Percentiles rank a stretch among this genome's conserved stretches.
phyloP scores from a whole-genome alignment of 2,888 invertebrate genomes.

The Vanessa cardui region DNA sequence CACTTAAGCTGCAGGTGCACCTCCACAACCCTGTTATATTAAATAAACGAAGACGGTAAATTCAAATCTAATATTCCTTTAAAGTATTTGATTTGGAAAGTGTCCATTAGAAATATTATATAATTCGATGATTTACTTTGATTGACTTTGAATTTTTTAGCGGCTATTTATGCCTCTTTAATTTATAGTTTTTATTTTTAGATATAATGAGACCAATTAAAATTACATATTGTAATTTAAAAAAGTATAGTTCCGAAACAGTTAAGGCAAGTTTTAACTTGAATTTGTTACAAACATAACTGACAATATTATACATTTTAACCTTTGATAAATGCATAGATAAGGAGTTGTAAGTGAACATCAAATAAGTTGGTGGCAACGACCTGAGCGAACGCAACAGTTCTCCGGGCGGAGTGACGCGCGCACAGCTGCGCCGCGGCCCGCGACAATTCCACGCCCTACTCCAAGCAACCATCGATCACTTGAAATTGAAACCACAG shows the following conservation, averaged over 20 bases:
- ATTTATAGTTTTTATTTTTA: no score
- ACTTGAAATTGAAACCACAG: constrained; percentile 16
- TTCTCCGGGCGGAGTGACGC: constrained; percentile 29
- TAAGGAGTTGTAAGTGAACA: constrained; percentile 16
- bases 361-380: constrained; percentile 32
- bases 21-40: not conserved
- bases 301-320: no score
- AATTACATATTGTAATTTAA: no score
- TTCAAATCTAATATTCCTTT: not conserved
- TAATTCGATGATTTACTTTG: no score
- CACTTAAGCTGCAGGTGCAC: not conserved
- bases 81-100: no score
- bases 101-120: no score
- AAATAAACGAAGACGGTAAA: constrained; percentile 1
- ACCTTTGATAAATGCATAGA: not conserved
- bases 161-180: no score
- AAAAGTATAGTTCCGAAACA: no score
- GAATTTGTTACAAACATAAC: no score
- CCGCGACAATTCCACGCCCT: constrained; percentile 30
- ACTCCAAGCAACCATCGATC: constrained; percentile 25
- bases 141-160: no score
- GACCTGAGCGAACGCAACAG: constrained; percentile 33
- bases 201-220: no score
- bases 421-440: constrained; percentile 33
- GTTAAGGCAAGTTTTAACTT: no score